Percentiles rank a stretch among this genome's conserved stretches.
These are phyloP conservation scores for Volucella inanis DNA, from an alignment of 2,888 invertebrate species.

Conservation along the genomic window DNA sequence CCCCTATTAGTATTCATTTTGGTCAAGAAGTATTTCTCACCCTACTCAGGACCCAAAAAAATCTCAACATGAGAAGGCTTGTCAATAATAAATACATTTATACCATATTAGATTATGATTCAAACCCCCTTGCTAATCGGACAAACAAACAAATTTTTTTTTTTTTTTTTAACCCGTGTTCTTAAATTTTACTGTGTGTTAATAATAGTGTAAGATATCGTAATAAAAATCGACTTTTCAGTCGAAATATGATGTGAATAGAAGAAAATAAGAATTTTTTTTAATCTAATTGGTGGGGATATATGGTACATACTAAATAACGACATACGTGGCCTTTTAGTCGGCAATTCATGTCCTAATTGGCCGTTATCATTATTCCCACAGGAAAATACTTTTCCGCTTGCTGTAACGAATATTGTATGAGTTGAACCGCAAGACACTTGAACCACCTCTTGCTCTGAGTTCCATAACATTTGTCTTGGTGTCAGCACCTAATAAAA, in stretches of 20 bases:
- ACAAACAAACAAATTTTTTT: no score
- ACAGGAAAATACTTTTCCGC: conserved; percentile 94
- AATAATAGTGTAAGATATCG: not conserved
- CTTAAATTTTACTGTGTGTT: no score
- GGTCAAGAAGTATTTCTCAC: no score
- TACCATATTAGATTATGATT: no score
- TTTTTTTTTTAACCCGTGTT: no score
- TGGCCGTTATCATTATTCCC: conserved; percentile 97
- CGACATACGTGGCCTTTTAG: conserved; percentile 88
- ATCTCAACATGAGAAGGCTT: no score
- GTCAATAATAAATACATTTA: no score
- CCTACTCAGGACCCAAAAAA: no score
- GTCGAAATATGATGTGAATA: not conserved
- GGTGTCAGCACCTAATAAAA: conserved; percentile 86
- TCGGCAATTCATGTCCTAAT: conserved; percentile 89
- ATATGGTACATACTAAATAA: conserved; percentile 85
- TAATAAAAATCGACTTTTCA: not conserved
- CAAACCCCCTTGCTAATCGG: no score
- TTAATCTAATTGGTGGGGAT: conserved; percentile 59
- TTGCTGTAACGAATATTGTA: conserved; percentile 89
- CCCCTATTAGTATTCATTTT: no score
- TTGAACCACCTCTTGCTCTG: conserved; percentile 84
- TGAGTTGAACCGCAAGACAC: conserved; percentile 92
- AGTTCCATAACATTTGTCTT: conserved; percentile 86
- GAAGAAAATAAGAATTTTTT: conserved; percentile 18